Conservation (phyloP, 2,113 vertebrate genomes). For the Laterallus jamaicensis region DNA sequence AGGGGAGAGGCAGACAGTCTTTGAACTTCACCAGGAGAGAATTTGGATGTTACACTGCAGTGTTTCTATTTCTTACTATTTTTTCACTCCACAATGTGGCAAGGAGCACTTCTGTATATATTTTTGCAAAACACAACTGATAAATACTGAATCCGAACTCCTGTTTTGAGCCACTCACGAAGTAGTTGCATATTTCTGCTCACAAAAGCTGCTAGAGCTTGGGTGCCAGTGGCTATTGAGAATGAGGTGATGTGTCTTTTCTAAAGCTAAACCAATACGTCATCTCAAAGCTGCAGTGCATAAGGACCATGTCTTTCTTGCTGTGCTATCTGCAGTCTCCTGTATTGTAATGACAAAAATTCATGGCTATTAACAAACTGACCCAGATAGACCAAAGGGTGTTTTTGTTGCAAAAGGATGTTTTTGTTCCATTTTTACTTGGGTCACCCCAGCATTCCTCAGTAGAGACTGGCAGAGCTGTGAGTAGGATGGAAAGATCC, state of each 20-base stretch:
- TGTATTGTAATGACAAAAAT: neutral
- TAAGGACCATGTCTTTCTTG: neutral
- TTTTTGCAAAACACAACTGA: neutral
- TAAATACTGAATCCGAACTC: neutral
- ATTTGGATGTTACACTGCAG: neutral
- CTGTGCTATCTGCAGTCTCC: neutral
- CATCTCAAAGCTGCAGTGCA: neutral
- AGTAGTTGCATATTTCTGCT: neutral
- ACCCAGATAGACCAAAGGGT: neutral
- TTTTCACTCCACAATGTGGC: neutral
- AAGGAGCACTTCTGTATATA: neutral
- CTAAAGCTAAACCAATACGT: neutral
- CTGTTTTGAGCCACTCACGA: neutral
- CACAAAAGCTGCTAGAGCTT: neutral
- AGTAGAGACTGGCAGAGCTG: neutral
- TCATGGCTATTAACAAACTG: neutral
- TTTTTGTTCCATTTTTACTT: neutral
- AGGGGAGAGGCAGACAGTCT: neutral
- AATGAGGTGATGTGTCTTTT: neutral
- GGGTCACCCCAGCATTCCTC: neutral
- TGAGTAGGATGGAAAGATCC: neutral
- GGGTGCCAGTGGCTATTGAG: neutral
- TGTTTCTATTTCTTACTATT: neutral
- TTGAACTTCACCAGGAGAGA: neutral
- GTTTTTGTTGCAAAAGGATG: neutral